Evolutionary conservation across 2,888 invertebrate genomes (phyloP).

Genomic region (Bombylius major): DNA sequence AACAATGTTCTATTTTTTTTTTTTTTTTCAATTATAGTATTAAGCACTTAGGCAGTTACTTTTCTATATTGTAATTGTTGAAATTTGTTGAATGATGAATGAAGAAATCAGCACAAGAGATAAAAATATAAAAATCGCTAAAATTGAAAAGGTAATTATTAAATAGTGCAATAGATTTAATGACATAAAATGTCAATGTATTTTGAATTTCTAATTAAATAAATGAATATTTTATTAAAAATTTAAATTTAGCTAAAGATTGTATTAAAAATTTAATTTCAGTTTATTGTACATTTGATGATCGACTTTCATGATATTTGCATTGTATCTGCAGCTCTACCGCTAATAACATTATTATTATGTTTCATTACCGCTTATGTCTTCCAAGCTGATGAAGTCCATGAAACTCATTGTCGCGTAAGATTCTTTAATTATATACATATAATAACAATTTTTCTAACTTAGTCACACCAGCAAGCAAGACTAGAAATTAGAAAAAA

Average conservation of each 20-base stretch:
- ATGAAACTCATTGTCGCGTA: slow-evolving; percentile 90
- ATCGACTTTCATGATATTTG: slow-evolving; percentile 69
- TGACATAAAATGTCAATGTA: not conserved
- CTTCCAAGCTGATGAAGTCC: slow-evolving; percentile 86
- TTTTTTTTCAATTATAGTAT: too few species aligned
- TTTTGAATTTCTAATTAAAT: not conserved
- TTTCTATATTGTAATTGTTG: not conserved
- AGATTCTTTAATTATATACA: slow-evolving; percentile 35
- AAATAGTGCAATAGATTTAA: not conserved
- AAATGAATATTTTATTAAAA: not conserved
- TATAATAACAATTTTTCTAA: not conserved
- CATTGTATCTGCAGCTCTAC: slow-evolving; percentile 70
- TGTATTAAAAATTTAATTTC: slow-evolving; percentile 17
- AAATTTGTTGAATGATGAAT: slow-evolving; percentile 1
- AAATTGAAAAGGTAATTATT: slow-evolving; percentile 3
- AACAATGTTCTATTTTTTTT: too few species aligned
- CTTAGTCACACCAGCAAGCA: not conserved
- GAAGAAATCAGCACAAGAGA: not conserved
- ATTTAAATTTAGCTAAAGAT: not conserved
- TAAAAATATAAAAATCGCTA: not conserved
- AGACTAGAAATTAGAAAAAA: too few species aligned
- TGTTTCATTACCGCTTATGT: slow-evolving; percentile 83
- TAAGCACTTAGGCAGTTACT: too few species aligned
- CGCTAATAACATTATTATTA: slow-evolving; percentile 68
- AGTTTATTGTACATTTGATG: slow-evolving; percentile 54